Evolutionary conservation across 2,113 vertebrate genomes (phyloP).

Genomic region (Nesospiza acunhae): DNA sequence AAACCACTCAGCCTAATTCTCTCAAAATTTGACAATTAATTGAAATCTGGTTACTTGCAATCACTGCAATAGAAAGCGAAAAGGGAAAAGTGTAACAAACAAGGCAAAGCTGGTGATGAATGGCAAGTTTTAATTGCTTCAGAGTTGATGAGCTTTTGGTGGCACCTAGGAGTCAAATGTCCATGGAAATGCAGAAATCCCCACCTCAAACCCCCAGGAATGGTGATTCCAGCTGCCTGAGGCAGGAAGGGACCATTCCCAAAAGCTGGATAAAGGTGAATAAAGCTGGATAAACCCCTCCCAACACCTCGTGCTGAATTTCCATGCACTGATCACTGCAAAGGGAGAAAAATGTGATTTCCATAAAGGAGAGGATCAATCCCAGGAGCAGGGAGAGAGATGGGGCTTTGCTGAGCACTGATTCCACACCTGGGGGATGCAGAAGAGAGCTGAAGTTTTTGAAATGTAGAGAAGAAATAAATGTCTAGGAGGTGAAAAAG

Average conservation of each 20-base stretch:
- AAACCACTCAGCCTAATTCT: conserved; percentile 30
- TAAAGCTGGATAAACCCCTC: neutral
- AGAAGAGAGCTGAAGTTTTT: neutral
- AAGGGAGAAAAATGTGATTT: neutral
- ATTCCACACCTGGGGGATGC: neutral
- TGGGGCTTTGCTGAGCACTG: neutral
- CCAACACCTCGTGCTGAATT: neutral
- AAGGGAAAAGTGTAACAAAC: neutral
- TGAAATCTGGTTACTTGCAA: neutral
- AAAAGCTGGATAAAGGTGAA: neutral
- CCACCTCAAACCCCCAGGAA: neutral
- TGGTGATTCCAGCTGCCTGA: neutral
- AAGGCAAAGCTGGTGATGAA: neutral
- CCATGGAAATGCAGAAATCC: neutral
- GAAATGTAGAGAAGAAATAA: neutral
- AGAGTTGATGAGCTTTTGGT: neutral
- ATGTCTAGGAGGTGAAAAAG: neutral
- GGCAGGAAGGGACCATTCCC: neutral
- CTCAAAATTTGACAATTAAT: conserved; percentile 32
- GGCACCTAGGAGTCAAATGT: accelerated
- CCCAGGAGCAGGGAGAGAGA: neutral
- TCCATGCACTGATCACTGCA: neutral
- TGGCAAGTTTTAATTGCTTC: neutral
- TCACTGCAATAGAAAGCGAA: neutral
- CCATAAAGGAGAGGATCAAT: neutral